phyloP scores from a whole-genome alignment of 1,140 invertebrate genomes.

The Drosophila parvula region DNA sequence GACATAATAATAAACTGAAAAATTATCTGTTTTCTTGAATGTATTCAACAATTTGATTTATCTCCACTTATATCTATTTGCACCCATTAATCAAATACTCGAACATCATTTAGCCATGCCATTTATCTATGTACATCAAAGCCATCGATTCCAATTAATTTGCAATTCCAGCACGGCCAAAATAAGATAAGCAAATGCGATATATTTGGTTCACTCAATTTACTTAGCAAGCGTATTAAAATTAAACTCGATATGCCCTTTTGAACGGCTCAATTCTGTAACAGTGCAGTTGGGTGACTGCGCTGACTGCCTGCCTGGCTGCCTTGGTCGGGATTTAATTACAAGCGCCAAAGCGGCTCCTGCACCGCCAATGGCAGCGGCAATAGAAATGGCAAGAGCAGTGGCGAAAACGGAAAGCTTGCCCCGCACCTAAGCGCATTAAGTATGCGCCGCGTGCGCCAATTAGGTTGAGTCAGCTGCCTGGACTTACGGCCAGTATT shows the following conservation, averaged over 20 bases:
- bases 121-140: neutral
- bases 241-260: constrained; percentile 47
- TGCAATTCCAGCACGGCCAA: constrained; percentile 6
- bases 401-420: constrained; percentile 36
- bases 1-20: no score
- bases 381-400: constrained; percentile 37
- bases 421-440: constrained; percentile 73
- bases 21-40: no score
- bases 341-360: constrained; percentile 60
- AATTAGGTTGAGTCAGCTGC: constrained; percentile 76
- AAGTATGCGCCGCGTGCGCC: constrained; percentile 77
- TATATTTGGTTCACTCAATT: constrained; percentile 52
- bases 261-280: constrained; percentile 40
- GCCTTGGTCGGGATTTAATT: constrained; percentile 66
- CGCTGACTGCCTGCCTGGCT: constrained; percentile 13
- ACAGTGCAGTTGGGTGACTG: constrained; percentile 36
- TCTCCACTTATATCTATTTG: neutral
- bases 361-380: constrained; percentile 37
- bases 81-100: neutral
- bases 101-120: neutral
- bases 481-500: constrained; percentile 41
- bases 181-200: constrained; percentile 38
- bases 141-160: constrained; percentile 19
- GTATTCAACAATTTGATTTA: neutral
- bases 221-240: constrained; percentile 53